Evolutionary conservation across 2,113 vertebrate genomes (phyloP).

Genomic region (Corythaixoides concolor): DNA sequence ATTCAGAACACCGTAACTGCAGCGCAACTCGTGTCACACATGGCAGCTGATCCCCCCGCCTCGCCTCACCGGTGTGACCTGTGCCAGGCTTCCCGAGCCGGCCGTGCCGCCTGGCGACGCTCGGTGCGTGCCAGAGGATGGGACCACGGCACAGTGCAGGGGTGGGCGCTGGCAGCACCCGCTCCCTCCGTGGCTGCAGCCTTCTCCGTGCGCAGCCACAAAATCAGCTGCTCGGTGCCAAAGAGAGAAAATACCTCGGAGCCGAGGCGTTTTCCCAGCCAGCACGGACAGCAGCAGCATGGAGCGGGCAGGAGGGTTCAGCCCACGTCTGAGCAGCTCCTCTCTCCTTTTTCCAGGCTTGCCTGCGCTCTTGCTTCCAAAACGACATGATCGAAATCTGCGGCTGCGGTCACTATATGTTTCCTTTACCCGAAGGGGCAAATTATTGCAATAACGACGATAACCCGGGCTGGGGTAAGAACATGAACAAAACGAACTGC

Average conservation of each 20-base stretch:
- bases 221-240: rapidly evolving
- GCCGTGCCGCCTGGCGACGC: background rate
- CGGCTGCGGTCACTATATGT: constrained; percentile 76
- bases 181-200: background rate
- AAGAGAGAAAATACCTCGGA: background rate
- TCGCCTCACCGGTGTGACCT: rapidly evolving
- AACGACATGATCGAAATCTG: constrained; percentile 70
- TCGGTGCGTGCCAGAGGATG: rapidly evolving
- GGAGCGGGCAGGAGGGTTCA: background rate
- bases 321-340: background rate
- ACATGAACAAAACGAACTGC: rapidly evolving
- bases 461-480: constrained; percentile 79
- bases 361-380: constrained; percentile 82
- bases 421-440: constrained; percentile 67
- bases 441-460: constrained; percentile 75
- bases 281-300: rapidly evolving
- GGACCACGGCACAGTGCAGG: rapidly evolving
- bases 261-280: rapidly evolving
- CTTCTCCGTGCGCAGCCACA: background rate
- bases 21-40: rapidly evolving
- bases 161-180: background rate
- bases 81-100: too few relatives aligned
- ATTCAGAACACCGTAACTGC: background rate
- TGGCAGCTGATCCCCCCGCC: background rate
- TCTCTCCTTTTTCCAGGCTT: constrained; percentile 66